Evolutionary conservation across 2,888 invertebrate species (phyloP).

Genomic region (Eristalis arbustorum): DNA sequence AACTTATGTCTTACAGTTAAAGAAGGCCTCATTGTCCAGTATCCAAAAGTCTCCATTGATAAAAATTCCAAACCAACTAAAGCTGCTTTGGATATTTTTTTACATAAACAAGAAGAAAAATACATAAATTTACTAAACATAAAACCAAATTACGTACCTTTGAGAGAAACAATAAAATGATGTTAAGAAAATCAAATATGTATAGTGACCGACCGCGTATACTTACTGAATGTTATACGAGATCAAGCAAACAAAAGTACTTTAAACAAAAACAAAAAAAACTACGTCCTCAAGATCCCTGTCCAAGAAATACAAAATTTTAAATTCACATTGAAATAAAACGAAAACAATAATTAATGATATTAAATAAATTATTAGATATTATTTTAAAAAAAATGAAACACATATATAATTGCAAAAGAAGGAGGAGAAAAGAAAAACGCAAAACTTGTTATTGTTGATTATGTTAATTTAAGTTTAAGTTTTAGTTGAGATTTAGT

Average conservation of each 20-base stretch:
- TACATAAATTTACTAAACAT: slow-evolving; percentile 11
- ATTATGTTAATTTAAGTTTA: slow-evolving; percentile 58
- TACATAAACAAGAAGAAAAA: slow-evolving; percentile 42
- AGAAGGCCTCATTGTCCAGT: slow-evolving; percentile 61
- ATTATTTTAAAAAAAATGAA: slow-evolving; percentile 19
- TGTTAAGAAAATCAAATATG: slow-evolving; percentile 38
- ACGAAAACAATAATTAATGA: slow-evolving; percentile 56
- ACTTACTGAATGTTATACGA: slow-evolving; percentile 47
- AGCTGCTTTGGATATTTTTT: slow-evolving; percentile 66
- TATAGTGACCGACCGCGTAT: slow-evolving; percentile 41
- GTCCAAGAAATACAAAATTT: slow-evolving; percentile 55
- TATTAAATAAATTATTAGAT: slow-evolving; percentile 43
- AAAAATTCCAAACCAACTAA: slow-evolving; percentile 61
- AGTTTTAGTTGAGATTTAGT: slow-evolving; percentile 3
- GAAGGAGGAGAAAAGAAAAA: slow-evolving; percentile 13
- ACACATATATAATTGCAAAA: background rate
- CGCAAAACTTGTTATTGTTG: slow-evolving; percentile 59
- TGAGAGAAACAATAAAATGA: slow-evolving; percentile 63
- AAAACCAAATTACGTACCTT: slow-evolving; percentile 59
- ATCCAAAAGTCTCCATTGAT: slow-evolving; percentile 64
- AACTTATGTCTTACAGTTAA: slow-evolving; percentile 2
- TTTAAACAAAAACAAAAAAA: slow-evolving; percentile 8
- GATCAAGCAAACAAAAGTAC: slow-evolving; percentile 9
- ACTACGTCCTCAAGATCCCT: slow-evolving; percentile 38
- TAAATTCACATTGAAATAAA: slow-evolving; percentile 62